Conservation (phyloP, 2,113 vertebrate species). For the Rhodinocichla rosea region DNA sequence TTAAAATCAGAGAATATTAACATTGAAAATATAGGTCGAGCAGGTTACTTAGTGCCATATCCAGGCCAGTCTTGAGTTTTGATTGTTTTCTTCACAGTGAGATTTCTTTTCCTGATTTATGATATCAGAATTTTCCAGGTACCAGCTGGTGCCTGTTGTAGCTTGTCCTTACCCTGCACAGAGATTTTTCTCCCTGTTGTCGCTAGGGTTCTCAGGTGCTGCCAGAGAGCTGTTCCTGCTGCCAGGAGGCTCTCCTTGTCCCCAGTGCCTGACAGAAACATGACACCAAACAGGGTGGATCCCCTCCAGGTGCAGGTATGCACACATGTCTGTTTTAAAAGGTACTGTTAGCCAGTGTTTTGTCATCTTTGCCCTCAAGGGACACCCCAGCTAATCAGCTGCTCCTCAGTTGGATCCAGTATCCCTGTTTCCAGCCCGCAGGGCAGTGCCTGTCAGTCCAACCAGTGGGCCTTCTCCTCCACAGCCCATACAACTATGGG, state of each 20-base stretch:
- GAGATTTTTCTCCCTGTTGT: background rate
- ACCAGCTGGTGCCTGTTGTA: background rate
- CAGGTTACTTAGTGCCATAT: background rate
- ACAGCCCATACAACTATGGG: fast-evolving
- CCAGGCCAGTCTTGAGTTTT: background rate
- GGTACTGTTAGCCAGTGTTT: background rate
- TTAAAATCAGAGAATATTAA: background rate
- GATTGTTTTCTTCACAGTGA: background rate
- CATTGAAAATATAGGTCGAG: background rate
- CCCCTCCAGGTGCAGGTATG: background rate
- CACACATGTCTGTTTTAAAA: fast-evolving
- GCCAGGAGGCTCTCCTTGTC: background rate
- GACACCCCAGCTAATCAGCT: background rate
- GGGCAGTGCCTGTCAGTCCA: background rate
- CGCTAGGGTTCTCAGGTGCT: background rate
- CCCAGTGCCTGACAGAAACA: background rate
- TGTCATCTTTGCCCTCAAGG: fast-evolving
- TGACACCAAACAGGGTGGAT: background rate
- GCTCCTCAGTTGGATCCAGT: background rate
- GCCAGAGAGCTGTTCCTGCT: background rate
- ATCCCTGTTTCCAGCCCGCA: fast-evolving
- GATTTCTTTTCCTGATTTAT: background rate
- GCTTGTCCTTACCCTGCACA: background rate
- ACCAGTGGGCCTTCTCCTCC: background rate
- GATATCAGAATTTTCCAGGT: background rate